phyloP scores from a whole-genome alignment of 2,888 invertebrate genomes.

The Thysanoteuthis rhombus region DNA sequence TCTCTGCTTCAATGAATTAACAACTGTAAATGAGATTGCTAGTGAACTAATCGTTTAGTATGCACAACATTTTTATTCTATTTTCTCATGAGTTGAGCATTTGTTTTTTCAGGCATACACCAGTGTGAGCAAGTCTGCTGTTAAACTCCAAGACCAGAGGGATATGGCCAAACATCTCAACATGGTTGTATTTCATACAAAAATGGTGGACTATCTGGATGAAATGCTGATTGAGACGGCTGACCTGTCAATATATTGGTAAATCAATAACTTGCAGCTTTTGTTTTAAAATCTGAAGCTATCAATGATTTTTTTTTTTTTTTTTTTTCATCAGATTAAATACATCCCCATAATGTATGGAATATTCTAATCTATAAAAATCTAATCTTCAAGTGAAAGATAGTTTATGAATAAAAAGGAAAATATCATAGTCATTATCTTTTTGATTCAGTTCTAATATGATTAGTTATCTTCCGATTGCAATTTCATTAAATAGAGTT shows the following conservation, averaged over 20 bases:
- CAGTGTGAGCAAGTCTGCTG: constrained; percentile 84
- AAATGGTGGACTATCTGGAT: constrained; percentile 97
- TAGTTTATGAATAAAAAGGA: too few species aligned
- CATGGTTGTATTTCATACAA: constrained; percentile 94
- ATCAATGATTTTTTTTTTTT: too few species aligned
- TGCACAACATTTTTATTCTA: not conserved
- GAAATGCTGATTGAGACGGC: constrained; percentile 96
- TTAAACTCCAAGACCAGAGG: constrained; percentile 81
- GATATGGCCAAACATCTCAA: constrained; percentile 92
- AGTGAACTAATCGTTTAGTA: not conserved
- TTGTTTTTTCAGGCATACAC: constrained; percentile 74
- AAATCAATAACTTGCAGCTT: constrained; percentile 38
- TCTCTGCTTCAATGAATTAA: too few species aligned
- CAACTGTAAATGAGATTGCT: not conserved
- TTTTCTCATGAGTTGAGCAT: not conserved
- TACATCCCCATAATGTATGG: too few species aligned
- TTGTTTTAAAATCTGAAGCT: not conserved
- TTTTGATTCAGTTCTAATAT: too few species aligned
- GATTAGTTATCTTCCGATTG: too few species aligned
- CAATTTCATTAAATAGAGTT: too few species aligned
- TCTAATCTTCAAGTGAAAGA: too few species aligned
- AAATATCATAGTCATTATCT: too few species aligned
- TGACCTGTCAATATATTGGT: constrained; percentile 95
- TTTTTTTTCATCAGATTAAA: too few species aligned
- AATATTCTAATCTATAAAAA: too few species aligned